Evolutionary conservation across 1,140 invertebrate species (phyloP).

Genomic region (Musca vetustissima): DNA sequence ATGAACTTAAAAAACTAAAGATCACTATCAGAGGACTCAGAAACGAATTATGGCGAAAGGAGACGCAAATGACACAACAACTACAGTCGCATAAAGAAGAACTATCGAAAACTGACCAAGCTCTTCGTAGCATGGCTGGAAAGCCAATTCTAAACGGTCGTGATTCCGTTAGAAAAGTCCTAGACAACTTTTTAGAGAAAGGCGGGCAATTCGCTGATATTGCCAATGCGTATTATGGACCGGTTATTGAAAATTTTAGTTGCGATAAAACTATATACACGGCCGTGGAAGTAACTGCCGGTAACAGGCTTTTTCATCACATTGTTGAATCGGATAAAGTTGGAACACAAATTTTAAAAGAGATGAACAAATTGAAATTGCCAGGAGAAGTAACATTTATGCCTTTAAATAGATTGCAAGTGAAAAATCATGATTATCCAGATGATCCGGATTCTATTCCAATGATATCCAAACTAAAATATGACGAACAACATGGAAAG

Average conservation of each 20-base stretch:
- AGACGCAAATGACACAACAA: constrained; percentile 91
- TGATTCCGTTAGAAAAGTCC: constrained; percentile 93
- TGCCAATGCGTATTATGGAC: constrained; percentile 87
- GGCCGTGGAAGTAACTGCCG: constrained; percentile 98
- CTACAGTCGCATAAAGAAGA: constrained; percentile 92
- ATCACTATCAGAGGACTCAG: constrained; percentile 88
- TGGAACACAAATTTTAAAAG: constrained; percentile 95
- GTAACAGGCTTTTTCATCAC: constrained; percentile 96
- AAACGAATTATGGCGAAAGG: constrained; percentile 93
- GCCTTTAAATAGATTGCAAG: constrained; percentile 95
- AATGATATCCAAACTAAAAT: constrained; percentile 94
- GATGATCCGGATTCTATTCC: constrained; percentile 94
- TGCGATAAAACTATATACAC: constrained; percentile 97
- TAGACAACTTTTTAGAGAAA: constrained; percentile 83
- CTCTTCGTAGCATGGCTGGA: constrained; percentile 92
- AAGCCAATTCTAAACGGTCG: constrained; percentile 96
- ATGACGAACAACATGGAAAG: constrained; percentile 88
- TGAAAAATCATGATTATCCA: constrained; percentile 88
- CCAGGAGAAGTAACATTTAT: constrained; percentile 99
- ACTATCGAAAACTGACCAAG: constrained; percentile 91
- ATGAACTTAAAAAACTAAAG: constrained; percentile 95
- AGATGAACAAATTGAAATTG: constrained; percentile 93
- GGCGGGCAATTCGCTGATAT: constrained; percentile 79
- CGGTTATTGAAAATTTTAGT: constrained; percentile 97
- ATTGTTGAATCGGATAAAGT: constrained; percentile 97